These are phyloP conservation scores for Nasonia giraulti DNA, from an alignment of 1,140 invertebrate species.

Conservation along the genomic window DNA sequence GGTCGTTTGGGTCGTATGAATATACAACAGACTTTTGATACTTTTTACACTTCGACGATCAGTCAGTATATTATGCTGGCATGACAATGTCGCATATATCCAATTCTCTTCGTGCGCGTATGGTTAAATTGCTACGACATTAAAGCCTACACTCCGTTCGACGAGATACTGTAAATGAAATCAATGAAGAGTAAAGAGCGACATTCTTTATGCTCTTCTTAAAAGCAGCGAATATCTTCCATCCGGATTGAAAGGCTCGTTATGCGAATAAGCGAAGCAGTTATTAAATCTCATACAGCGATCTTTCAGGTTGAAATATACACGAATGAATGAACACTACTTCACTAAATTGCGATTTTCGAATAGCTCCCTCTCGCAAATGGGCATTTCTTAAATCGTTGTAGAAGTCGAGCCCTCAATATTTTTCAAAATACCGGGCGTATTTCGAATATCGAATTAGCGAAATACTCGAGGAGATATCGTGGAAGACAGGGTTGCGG, in stretches of 20 bases:
- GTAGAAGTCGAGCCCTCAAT: neutral
- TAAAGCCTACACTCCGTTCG: too few species aligned
- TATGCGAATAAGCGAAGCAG: constrained; percentile 9
- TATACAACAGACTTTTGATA: too few species aligned
- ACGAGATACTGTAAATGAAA: neutral
- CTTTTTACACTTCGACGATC: too few species aligned
- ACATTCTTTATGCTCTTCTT: neutral
- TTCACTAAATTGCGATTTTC: constrained; percentile 16
- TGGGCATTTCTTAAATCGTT: neutral
- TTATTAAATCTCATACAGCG: constrained; percentile 17
- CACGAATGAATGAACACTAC: constrained; percentile 26
- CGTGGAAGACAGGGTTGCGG: neutral
- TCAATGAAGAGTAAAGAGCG: neutral
- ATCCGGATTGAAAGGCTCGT: constrained; percentile 1
- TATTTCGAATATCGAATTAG: neutral
- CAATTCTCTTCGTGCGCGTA: too few species aligned
- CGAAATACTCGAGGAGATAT: neutral
- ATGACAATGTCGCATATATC: too few species aligned
- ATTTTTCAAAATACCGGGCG: neutral
- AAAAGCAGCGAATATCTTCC: constrained; percentile 5
- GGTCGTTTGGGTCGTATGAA: too few species aligned
- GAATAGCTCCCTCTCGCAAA: neutral
- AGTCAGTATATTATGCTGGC: too few species aligned
- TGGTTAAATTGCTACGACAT: neutral
- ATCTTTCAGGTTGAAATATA: constrained; percentile 31